phyloP scores from a whole-genome alignment of 2,797 vertebrate genomes.

The Mormyrus hasselquistii region DNA sequence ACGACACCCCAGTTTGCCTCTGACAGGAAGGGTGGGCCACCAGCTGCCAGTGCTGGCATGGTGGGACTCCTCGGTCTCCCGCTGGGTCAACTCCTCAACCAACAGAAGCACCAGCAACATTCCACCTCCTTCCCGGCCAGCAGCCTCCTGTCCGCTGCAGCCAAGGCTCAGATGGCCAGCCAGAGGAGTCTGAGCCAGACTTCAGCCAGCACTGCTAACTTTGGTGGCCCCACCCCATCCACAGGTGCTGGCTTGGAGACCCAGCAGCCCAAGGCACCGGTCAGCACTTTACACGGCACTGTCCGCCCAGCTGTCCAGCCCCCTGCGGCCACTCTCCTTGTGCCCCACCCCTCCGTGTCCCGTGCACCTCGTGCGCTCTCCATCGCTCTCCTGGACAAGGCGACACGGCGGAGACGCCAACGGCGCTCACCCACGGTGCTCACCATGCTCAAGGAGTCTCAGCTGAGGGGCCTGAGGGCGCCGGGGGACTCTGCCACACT shows the following conservation, averaged over 20 bases:
- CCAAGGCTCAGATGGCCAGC: constrained; percentile 79
- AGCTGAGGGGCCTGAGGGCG: constrained; percentile 49
- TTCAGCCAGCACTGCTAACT: constrained; percentile 37
- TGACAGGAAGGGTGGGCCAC: constrained; percentile 36
- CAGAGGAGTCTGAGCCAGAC: constrained; percentile 61
- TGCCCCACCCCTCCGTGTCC: constrained; percentile 42
- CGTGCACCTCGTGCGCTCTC: constrained; percentile 38
- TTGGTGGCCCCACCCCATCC: constrained; percentile 40
- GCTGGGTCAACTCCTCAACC: constrained; percentile 63
- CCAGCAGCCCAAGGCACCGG: constrained; percentile 66
- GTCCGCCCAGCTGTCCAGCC: constrained; percentile 50
- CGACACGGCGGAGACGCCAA: constrained; percentile 62
- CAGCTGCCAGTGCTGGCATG: constrained; percentile 25
- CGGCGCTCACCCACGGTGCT: constrained; percentile 70
- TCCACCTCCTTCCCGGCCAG: constrained; percentile 77
- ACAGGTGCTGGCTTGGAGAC: constrained; percentile 53
- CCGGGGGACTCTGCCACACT: constrained; percentile 46
- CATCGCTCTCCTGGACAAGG: constrained; percentile 41
- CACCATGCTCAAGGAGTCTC: constrained; percentile 63
- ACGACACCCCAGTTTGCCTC: constrained; percentile 33
- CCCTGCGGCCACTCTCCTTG: constrained; percentile 32
- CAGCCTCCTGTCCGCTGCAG: constrained; percentile 79
- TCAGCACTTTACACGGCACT: constrained; percentile 86
- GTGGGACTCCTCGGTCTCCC: constrained; percentile 55
- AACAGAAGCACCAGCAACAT: constrained; percentile 61